Conservation (phyloP, 2,113 vertebrate genomes). For the Pomatostomus ruficeps region DNA sequence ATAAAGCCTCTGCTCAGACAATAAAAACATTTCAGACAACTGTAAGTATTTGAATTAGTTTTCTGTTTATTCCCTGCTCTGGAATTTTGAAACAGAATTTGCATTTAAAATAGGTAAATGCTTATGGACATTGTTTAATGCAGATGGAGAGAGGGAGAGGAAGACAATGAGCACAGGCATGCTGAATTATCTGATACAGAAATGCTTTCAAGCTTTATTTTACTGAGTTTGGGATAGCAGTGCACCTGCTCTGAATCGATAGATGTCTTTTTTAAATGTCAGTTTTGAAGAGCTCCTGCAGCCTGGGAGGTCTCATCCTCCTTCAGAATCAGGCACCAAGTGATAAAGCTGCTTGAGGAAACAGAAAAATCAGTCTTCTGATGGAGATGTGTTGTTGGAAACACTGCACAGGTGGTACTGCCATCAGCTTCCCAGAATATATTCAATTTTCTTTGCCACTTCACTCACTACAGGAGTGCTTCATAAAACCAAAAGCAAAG, state of each 20-base stretch:
- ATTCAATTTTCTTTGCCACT: background rate
- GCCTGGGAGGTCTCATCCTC: background rate
- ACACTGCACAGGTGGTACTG: background rate
- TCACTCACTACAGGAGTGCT: background rate
- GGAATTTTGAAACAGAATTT: background rate
- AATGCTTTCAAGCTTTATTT: background rate
- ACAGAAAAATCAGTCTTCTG: background rate
- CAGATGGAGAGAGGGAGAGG: background rate
- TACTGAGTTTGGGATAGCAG: background rate
- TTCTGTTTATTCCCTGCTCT: background rate
- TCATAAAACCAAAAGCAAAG: background rate
- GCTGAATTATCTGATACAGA: background rate
- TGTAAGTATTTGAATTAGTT: background rate
- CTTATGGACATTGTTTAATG: background rate
- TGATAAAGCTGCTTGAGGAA: background rate
- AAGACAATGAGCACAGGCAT: background rate
- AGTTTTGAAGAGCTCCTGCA: background rate
- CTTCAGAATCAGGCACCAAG: background rate
- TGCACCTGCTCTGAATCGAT: background rate
- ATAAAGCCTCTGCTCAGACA: background rate
- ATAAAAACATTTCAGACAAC: background rate
- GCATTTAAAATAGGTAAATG: background rate
- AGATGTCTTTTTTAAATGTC: background rate
- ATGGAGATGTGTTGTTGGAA: background rate
- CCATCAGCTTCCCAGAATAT: background rate